Evolutionary conservation across 2,797 vertebrate species (phyloP).

Genomic region (Ispidina picta): DNA sequence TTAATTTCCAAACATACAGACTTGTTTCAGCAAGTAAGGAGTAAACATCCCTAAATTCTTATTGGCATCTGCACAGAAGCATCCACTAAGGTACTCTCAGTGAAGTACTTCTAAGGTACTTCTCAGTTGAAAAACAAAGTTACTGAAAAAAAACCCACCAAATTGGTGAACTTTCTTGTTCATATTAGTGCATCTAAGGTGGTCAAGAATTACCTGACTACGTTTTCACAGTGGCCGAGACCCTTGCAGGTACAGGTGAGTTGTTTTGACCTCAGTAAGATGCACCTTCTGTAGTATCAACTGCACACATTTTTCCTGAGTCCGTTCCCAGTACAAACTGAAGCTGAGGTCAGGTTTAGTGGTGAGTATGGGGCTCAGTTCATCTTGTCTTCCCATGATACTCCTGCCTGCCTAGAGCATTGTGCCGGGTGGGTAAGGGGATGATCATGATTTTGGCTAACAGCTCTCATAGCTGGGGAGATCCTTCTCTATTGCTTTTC

Average conservation of each 20-base stretch:
- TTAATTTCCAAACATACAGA: constrained; percentile 9
- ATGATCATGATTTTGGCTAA: not conserved
- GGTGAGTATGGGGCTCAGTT: not conserved
- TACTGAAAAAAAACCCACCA: not conserved
- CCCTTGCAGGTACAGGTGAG: not conserved
- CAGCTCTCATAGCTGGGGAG: not conserved
- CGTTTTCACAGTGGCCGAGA: not conserved
- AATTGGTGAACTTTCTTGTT: not conserved
- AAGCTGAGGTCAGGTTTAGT: not conserved
- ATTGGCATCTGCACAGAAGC: not conserved
- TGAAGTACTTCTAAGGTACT: not conserved
- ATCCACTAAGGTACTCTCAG: not conserved
- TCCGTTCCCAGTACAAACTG: not conserved
- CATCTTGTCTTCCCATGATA: not conserved
- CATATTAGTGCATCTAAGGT: not conserved
- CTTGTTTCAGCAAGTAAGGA: not conserved
- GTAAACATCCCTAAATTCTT: not conserved
- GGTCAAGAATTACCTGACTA: not conserved
- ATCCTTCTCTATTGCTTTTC: not conserved
- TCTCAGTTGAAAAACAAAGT: not conserved
- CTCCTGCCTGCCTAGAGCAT: not conserved
- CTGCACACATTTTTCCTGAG: not conserved
- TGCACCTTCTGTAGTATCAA: fast-evolving
- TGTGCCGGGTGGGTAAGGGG: not conserved
- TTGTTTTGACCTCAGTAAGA: not conserved